Conservation (phyloP, 1,140 invertebrate genomes). For the Tetragnatha versicolor region DNA sequence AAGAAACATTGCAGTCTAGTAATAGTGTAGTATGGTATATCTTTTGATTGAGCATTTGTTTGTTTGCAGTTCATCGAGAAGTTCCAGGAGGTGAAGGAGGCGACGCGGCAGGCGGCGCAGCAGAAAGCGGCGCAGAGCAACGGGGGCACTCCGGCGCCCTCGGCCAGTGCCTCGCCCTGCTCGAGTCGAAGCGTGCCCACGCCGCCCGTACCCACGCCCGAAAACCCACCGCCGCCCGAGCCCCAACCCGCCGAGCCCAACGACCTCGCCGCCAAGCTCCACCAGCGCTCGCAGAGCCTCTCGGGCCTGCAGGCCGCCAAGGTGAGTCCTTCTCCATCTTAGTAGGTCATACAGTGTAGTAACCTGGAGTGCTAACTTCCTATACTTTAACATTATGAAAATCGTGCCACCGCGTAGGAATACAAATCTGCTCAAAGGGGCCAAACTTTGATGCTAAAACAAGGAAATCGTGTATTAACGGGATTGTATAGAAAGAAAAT, state of each 20-base stretch:
- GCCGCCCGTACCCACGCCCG: constrained; percentile 68
- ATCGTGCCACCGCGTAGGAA: no score
- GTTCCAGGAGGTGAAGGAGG: constrained; percentile 98
- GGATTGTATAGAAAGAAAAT: no score
- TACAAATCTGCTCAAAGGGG: no score
- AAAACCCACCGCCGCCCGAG: constrained; percentile 64
- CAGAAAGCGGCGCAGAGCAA: constrained; percentile 57
- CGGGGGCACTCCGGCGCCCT: constrained; percentile 59
- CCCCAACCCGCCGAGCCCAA: constrained; percentile 59
- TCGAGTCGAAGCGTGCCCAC: constrained; percentile 51
- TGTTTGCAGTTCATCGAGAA: constrained; percentile 91
- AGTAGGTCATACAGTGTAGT: no score
- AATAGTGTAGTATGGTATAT: no score
- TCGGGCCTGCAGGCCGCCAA: constrained; percentile 66
- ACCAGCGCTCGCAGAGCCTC: constrained; percentile 68
- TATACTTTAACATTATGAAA: no score
- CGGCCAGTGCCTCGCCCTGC: constrained; percentile 64
- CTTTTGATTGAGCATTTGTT: no score
- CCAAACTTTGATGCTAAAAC: no score
- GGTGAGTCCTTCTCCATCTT: no score
- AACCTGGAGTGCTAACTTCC: no score
- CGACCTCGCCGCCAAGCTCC: constrained; percentile 60
- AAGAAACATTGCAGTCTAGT: no score
- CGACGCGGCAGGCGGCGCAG: constrained; percentile 68
- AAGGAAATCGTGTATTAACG: no score